Percentiles rank a stretch among this genome's conserved stretches.
Evolutionary conservation across 2,888 invertebrate species (phyloP).

Genomic region (Yponomeuta plumbellus): DNA sequence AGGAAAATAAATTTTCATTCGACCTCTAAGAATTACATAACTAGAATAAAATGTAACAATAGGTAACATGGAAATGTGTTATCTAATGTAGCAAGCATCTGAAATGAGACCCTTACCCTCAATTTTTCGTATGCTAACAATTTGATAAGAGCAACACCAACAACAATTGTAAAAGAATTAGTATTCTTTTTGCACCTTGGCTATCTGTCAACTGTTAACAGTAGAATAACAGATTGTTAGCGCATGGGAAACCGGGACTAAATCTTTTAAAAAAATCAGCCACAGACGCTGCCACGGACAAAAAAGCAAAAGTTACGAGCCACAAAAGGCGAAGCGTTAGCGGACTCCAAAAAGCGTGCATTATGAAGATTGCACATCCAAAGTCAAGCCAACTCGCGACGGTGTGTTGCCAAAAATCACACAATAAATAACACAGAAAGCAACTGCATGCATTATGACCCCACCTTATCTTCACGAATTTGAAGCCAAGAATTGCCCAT

Average conservation of each 20-base stretch:
- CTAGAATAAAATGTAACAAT: too few species aligned
- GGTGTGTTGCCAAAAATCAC: conserved; percentile 74
- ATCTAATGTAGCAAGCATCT: too few species aligned
- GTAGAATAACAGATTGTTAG: neutral
- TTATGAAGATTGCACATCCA: conserved; percentile 75
- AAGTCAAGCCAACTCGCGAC: conserved; percentile 66
- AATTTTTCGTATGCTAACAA: too few species aligned
- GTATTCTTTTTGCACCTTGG: too few species aligned
- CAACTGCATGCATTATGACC: conserved; percentile 74
- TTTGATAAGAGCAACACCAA: too few species aligned
- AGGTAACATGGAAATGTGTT: too few species aligned
- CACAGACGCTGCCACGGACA: neutral
- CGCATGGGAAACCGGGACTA: neutral
- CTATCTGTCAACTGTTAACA: too few species aligned
- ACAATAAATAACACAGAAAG: conserved; percentile 70
- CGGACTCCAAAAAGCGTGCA: conserved; percentile 63
- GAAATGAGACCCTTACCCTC: too few species aligned
- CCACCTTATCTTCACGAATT: conserved; percentile 74
- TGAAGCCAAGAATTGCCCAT: conserved; percentile 76
- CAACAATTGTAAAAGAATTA: too few species aligned
- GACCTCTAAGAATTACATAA: too few species aligned
- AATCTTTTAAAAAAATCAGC: conserved; percentile 10
- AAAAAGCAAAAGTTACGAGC: conserved; percentile 14
- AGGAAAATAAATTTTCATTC: too few species aligned
- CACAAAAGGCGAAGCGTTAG: conserved; percentile 8